These are phyloP conservation scores for Glaucomys volans DNA, from an alignment of 2,113 vertebrate genomes.

Conservation along the genomic window DNA sequence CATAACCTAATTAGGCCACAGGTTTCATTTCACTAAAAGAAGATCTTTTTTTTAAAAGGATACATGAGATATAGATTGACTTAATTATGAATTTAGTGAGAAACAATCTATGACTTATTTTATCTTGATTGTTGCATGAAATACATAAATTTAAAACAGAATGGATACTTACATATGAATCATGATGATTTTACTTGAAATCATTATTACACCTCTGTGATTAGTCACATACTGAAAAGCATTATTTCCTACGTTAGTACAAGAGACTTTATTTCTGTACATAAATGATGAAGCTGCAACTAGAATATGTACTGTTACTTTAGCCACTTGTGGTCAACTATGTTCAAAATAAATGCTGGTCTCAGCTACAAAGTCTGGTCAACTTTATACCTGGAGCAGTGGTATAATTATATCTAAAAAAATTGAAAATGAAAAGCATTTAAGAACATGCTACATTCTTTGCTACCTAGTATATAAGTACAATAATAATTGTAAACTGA, in stretches of 20 bases:
- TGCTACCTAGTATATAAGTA: background rate
- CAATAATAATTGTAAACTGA: constrained; percentile 1
- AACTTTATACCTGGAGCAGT: background rate
- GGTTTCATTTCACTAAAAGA: background rate
- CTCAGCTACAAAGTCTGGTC: background rate
- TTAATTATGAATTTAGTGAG: background rate
- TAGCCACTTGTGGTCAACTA: background rate
- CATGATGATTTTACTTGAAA: background rate
- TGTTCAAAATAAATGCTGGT: background rate
- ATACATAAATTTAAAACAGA: constrained; percentile 22
- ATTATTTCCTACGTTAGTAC: background rate
- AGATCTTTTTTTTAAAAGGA: background rate
- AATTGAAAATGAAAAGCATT: background rate
- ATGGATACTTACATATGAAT: background rate
- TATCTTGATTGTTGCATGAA: background rate
- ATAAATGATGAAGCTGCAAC: background rate
- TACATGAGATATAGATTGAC: background rate
- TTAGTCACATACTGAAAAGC: constrained; percentile 4
- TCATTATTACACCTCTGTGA: background rate
- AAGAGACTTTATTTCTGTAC: background rate
- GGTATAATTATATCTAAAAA: background rate
- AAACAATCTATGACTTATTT: constrained; percentile 28
- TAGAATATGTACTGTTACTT: background rate
- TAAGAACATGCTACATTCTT: background rate
- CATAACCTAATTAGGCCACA: background rate